Evolutionary conservation across 2,797 vertebrate genomes (phyloP).

Genomic region (Enteromius trimaculatus): DNA sequence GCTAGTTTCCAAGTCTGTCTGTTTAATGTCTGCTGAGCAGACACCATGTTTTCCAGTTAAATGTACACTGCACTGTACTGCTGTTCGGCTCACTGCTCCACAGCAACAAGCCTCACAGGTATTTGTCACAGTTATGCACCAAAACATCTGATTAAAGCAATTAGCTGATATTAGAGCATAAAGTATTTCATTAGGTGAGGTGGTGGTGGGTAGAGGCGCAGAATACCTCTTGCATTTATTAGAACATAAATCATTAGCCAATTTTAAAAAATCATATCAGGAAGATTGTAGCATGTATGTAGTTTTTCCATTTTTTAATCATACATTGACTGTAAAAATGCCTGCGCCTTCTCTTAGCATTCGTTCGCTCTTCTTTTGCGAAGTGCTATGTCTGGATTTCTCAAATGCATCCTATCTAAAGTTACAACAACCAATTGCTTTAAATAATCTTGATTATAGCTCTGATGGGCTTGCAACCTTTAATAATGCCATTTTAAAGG

Average conservation of each 20-base stretch:
- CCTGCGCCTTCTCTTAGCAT: neutral
- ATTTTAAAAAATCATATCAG: neutral
- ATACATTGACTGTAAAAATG: neutral
- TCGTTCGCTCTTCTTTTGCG: neutral
- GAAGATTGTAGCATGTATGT: neutral
- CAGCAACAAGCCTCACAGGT: constrained; percentile 42
- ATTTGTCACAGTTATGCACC: constrained; percentile 35
- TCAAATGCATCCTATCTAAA: neutral
- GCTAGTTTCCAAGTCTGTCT: neutral
- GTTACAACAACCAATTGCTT: neutral
- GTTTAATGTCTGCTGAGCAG: constrained; percentile 13
- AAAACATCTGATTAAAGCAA: constrained; percentile 38
- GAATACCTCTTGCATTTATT: neutral
- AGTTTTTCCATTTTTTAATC: neutral
- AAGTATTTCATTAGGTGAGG: constrained; percentile 31
- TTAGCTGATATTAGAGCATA: constrained; percentile 42
- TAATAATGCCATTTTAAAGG: neutral
- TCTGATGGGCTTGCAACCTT: neutral
- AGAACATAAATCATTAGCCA: no score
- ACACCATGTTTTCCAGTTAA: constrained; percentile 16
- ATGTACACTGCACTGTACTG: neutral
- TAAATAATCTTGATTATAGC: neutral
- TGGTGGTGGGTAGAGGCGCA: neutral
- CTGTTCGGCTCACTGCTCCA: constrained; percentile 22
- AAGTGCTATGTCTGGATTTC: neutral